Base-by-base conservation (phyloP, 2,888 invertebrate genomes). In the Bellardia pandia region DNA sequence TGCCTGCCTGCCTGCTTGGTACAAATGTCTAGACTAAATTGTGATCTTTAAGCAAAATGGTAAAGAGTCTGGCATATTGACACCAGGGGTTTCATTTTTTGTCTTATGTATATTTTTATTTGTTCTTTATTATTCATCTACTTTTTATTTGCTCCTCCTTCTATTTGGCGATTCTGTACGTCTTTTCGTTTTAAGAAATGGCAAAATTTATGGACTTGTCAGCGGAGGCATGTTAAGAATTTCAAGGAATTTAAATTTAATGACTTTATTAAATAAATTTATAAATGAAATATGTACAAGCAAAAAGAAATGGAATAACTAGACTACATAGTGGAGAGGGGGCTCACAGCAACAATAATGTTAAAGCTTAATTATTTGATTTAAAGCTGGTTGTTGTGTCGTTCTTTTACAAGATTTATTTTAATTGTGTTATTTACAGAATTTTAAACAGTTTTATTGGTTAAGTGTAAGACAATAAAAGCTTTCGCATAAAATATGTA, bases 201-300 rank as follows among this genome's bases (percentile, higher is more conserved):
- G 45, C 48, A 64, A 78, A 82, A 85, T 87, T 87, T 87, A 87
- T 85, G 71, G 78, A 87, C 87, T 82, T 87, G 87, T 87, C 87
- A 85, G 69, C 53, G 45, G 13, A 58, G 66, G 72, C 58, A 85
- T 85, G 58, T 78, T 62, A 75, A 81, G 75, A 79, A 87, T 82
- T 85, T 78, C 33, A 72, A 78, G 75, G 75, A 75, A 87, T 85
- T 87, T 78, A 76, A 23, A 42, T 82, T 78, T 78, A 87, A 87
- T 87, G 87, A 87, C 87, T 87, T 79, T 87, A 85, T 87, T 87
- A 85, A 78, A 85, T 74, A 68, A 85, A 87, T 85, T 66, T 64
- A 45, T 16, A 66, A 13, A 2, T 45, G 13, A 66, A 77, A 48
- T 72, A 56, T 7, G n/a, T n/a, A 23, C 23, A 23, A 58, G 37